Conservation (phyloP, 2,113 vertebrate species). For the Bungarus multicinctus region DNA sequence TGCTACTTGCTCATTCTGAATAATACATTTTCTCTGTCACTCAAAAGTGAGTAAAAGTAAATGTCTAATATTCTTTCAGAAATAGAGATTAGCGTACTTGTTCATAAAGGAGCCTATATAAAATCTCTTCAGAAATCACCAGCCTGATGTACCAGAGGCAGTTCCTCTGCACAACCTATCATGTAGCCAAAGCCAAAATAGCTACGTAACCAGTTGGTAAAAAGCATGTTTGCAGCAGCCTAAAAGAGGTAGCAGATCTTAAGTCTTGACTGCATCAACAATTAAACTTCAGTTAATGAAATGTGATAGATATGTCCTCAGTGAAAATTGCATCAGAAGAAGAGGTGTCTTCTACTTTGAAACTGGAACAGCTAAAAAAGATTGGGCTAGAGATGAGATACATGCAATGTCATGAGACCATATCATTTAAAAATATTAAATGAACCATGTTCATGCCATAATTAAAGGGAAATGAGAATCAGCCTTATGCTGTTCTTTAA, state of each 20-base stretch:
- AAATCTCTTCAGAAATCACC: neutral
- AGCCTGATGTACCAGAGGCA: neutral
- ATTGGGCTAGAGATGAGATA: neutral
- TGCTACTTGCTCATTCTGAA: neutral
- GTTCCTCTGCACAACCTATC: neutral
- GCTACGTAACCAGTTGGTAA: neutral
- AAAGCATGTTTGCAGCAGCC: neutral
- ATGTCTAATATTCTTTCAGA: neutral
- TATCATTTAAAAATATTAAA: neutral
- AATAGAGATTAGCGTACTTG: neutral
- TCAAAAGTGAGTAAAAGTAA: neutral
- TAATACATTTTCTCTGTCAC: neutral
- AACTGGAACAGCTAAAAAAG: neutral
- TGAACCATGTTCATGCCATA: neutral
- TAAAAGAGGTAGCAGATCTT: neutral
- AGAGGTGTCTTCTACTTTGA: neutral
- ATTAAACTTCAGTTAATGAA: neutral
- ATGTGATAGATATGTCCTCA: neutral
- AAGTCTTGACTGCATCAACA: neutral
- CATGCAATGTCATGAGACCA: neutral
- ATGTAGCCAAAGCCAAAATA: neutral
- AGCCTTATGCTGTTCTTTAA: neutral
- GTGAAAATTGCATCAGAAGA: neutral
- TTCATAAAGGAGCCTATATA: neutral
- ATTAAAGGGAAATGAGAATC: neutral